Conservation (phyloP, 2,797 vertebrate genomes). For the Miichthys miiuy region DNA sequence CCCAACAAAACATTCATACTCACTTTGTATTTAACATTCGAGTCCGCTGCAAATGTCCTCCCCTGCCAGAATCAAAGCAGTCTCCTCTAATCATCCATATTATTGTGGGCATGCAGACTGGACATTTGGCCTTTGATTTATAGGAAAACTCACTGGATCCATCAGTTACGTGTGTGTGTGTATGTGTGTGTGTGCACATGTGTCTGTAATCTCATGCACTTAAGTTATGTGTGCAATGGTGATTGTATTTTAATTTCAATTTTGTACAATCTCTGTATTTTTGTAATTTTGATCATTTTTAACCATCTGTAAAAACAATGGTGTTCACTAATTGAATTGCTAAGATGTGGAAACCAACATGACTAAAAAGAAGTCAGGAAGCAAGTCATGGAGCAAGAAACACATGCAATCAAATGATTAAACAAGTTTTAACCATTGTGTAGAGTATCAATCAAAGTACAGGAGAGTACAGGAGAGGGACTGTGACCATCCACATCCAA, state of each 20-base stretch:
- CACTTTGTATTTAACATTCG: constrained; percentile 37
- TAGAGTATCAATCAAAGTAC: no score
- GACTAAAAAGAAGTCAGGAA: not conserved
- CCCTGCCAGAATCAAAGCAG: constrained; percentile 43
- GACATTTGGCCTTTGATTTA: constrained; percentile 38
- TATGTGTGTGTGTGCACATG: constrained; percentile 17
- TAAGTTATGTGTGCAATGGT: not conserved
- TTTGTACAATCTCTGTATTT: constrained; percentile 2
- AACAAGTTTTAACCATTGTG: no score
- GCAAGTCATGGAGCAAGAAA: not conserved
- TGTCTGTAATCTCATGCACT: constrained; percentile 3
- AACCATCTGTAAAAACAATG: not conserved
- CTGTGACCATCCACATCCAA: no score
- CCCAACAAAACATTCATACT: constrained; percentile 36
- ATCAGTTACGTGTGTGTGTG: constrained; percentile 18
- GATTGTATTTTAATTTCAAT: not conserved
- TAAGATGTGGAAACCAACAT: not conserved
- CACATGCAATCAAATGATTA: not conserved
- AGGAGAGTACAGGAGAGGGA: no score
- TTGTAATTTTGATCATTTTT: not conserved
- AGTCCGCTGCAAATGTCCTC: constrained; percentile 14
- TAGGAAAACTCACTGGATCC: constrained; percentile 4
- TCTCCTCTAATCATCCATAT: constrained; percentile 54
- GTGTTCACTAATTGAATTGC: not conserved
- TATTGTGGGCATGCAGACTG: constrained; percentile 52